These are phyloP conservation scores for Lordiphosa andalusiaca DNA, from an alignment of 2,888 invertebrate genomes.

Conservation along the genomic window DNA sequence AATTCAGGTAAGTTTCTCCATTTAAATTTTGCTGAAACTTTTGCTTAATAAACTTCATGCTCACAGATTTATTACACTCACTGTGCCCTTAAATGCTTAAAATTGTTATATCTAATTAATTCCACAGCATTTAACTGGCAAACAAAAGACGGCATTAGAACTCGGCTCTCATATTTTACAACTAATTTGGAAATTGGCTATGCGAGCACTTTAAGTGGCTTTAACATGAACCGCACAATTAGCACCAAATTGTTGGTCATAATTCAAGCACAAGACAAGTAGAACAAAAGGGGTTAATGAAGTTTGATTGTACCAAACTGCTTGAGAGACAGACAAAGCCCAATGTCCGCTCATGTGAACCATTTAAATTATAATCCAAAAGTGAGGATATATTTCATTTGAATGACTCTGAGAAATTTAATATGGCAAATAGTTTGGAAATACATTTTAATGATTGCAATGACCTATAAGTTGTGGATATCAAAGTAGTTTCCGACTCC, in stretches of 20 bases:
- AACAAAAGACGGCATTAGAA: conserved; percentile 33
- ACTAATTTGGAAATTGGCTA: conserved; percentile 45
- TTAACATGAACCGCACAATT: conserved; percentile 44
- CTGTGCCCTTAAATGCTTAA: conserved; percentile 3
- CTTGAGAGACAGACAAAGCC: conserved; percentile 10
- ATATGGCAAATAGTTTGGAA: too few relatives aligned
- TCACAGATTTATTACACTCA: conserved; percentile 1
- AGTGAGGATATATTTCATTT: neutral
- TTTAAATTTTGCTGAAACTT: too few relatives aligned
- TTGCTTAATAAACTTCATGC: too few relatives aligned
- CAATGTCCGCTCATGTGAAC: conserved; percentile 12
- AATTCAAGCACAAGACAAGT: conserved; percentile 29
- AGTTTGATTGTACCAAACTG: conserved; percentile 27
- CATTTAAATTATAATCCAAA: conserved; percentile 27
- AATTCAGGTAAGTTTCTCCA: neutral
- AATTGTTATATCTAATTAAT: conserved; percentile 53
- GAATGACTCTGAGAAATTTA: too few relatives aligned
- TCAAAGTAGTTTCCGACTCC: too few relatives aligned
- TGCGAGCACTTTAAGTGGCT: conserved; percentile 27
- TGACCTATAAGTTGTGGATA: too few relatives aligned
- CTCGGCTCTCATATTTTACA: conserved; percentile 61
- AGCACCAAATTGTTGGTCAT: conserved; percentile 47
- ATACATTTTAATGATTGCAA: too few relatives aligned
- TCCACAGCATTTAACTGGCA: conserved; percentile 68
- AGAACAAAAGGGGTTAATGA: conserved; percentile 52